phyloP scores from a whole-genome alignment of 2,888 invertebrate species.

The Anagyrus pseudococci region DNA sequence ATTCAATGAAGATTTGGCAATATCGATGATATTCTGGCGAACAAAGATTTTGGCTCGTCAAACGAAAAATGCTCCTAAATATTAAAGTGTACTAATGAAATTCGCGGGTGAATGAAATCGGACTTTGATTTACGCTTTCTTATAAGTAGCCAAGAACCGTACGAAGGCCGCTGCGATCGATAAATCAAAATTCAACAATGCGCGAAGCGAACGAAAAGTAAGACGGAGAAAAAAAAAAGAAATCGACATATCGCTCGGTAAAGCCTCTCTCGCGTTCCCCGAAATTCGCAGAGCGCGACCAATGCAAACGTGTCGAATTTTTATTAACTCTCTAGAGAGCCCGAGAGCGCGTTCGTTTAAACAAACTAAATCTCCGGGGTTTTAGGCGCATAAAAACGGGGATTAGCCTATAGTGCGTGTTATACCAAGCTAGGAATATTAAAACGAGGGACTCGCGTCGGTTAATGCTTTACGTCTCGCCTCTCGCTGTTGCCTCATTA shows the following conservation, averaged over 20 bases:
- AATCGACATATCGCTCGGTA: too few relatives aligned
- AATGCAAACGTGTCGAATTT: conserved; percentile 22
- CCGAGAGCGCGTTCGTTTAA: not conserved
- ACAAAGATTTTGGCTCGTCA: too few relatives aligned
- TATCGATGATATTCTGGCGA: too few relatives aligned
- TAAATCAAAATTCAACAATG: conserved; percentile 14
- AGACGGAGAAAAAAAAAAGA: not conserved
- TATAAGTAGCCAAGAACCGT: too few relatives aligned
- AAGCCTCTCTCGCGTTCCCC: not conserved
- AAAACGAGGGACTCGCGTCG: not conserved
- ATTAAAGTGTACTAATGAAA: too few relatives aligned
- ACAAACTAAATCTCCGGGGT: conserved; percentile 29
- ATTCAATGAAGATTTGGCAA: too few relatives aligned
- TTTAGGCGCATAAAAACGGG: conserved; percentile 13
- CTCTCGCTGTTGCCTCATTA: conserved; percentile 25
- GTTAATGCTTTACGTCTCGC: conserved; percentile 24
- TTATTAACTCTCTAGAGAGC: conserved; percentile 24
- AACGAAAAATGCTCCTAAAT: too few relatives aligned
- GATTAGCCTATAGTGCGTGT: conserved; percentile 15
- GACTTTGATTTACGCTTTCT: too few relatives aligned
- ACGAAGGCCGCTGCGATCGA: not conserved
- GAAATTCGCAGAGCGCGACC: conserved; percentile 1
- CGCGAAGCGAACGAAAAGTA: conserved; percentile 4
- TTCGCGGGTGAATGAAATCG: too few relatives aligned
- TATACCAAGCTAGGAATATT: not conserved